Conservation (phyloP, 2,113 vertebrate species). For the Stegostoma tigrinum region DNA sequence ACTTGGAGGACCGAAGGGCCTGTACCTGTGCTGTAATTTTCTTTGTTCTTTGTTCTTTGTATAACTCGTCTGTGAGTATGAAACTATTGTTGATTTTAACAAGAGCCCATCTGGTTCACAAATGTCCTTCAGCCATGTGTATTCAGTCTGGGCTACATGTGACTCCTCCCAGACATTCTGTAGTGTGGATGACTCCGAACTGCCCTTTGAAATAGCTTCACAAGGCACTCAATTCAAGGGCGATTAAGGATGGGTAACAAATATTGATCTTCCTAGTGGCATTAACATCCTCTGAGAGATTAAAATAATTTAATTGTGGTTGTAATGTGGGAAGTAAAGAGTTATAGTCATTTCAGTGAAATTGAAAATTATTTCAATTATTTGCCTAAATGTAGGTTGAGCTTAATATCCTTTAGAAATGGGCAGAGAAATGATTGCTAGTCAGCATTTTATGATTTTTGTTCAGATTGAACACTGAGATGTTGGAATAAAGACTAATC, state of each 20-base stretch:
- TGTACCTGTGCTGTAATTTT: too few species aligned
- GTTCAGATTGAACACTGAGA: background rate
- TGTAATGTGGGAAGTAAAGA: background rate
- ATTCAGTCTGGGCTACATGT: background rate
- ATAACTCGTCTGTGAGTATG: background rate
- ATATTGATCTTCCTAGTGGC: background rate
- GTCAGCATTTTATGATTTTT: background rate
- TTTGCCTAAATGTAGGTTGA: background rate
- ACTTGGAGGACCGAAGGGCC: too few species aligned
- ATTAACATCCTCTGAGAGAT: background rate
- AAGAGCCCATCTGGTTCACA: background rate
- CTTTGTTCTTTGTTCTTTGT: too few species aligned
- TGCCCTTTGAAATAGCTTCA: background rate
- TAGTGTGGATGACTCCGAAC: background rate
- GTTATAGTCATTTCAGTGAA: background rate
- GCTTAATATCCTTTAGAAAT: background rate
- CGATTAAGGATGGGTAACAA: background rate
- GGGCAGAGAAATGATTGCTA: background rate
- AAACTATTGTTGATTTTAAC: background rate
- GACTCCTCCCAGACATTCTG: background rate
- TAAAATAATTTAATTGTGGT: background rate
- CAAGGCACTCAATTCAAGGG: background rate
- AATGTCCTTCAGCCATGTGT: too few species aligned
- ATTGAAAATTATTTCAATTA: slow-evolving; percentile 10
- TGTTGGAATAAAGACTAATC: background rate